These are phyloP conservation scores for Dryadula phaetusa DNA, from an alignment of 2,888 invertebrate species.

Conservation along the genomic window DNA sequence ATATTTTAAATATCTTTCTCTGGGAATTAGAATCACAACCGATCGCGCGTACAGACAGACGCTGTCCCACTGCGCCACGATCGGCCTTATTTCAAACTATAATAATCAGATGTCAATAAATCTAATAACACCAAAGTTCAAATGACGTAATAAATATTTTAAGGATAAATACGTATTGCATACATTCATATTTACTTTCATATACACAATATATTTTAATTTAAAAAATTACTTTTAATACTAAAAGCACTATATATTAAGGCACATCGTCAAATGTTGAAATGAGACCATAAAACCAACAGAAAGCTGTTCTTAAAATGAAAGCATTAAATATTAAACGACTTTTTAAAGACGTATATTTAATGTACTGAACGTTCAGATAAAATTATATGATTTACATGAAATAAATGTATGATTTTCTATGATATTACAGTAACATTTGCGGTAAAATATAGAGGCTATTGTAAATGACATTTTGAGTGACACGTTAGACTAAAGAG, in stretches of 20 bases:
- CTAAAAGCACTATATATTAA: background rate
- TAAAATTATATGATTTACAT: background rate
- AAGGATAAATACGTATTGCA: background rate
- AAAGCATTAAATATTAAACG: slow-evolving; percentile 24
- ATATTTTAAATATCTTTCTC: too few species aligned
- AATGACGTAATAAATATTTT: too few species aligned
- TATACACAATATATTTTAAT: background rate
- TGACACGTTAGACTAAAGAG: too few species aligned
- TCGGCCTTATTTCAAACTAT: too few species aligned
- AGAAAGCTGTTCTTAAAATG: slow-evolving; percentile 24
- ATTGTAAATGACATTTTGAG: too few species aligned
- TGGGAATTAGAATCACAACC: too few species aligned
- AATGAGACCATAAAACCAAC: slow-evolving; percentile 23
- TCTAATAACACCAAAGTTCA: too few species aligned
- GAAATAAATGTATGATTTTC: background rate
- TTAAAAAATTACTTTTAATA: too few species aligned
- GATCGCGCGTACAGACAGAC: too few species aligned
- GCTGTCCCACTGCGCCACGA: too few species aligned
- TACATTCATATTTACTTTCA: background rate
- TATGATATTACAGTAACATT: background rate
- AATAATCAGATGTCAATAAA: too few species aligned
- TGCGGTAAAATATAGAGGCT: too few species aligned
- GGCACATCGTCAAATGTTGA: slow-evolving; percentile 8
- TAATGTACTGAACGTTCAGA: slow-evolving; percentile 19
- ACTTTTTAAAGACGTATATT: slow-evolving; percentile 18